These are phyloP conservation scores for Actias luna DNA, from an alignment of 2,888 invertebrate species.

Conservation along the genomic window DNA sequence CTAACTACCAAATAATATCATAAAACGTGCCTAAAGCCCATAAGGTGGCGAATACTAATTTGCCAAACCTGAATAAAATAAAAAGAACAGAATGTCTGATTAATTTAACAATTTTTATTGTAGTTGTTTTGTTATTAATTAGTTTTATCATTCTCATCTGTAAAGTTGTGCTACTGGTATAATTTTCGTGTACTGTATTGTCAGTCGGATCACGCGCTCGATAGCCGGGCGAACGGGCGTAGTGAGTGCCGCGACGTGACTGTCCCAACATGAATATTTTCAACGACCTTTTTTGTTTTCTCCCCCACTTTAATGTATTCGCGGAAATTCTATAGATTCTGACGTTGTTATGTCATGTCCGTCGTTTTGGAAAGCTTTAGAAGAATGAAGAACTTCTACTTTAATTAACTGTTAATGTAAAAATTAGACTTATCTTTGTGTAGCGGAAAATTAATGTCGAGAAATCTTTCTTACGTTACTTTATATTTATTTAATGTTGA, in stretches of 20 bases:
- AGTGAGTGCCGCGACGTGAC: constrained; percentile 56
- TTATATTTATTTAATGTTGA: too few species aligned
- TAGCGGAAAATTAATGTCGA: too few species aligned
- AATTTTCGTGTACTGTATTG: constrained; percentile 20
- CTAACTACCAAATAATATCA: too few species aligned
- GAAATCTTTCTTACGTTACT: too few species aligned
- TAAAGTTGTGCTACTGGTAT: constrained; percentile 20
- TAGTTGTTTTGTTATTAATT: not conserved
- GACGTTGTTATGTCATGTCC: not conserved
- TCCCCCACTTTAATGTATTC: constrained; percentile 7
- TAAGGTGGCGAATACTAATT: too few species aligned
- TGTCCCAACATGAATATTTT: constrained; percentile 45
- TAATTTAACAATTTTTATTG: not conserved
- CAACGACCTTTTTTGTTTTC: constrained; percentile 45
- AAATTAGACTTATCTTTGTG: not conserved
- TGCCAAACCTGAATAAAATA: too few species aligned
- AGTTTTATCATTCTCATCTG: not conserved
- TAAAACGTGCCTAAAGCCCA: too few species aligned
- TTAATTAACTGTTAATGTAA: not conserved
- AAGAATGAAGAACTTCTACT: not conserved
- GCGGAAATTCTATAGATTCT: constrained; percentile 3
- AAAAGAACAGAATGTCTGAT: too few species aligned
- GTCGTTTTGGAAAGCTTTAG: not conserved
- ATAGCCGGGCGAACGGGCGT: constrained; percentile 46
- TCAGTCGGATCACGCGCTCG: constrained; percentile 48